A percentile compares a stretch with the other conserved stretches of the same genome.
phyloP scores from a whole-genome alignment of 2,888 invertebrate genomes.

The Sarcophaga variegata region DNA sequence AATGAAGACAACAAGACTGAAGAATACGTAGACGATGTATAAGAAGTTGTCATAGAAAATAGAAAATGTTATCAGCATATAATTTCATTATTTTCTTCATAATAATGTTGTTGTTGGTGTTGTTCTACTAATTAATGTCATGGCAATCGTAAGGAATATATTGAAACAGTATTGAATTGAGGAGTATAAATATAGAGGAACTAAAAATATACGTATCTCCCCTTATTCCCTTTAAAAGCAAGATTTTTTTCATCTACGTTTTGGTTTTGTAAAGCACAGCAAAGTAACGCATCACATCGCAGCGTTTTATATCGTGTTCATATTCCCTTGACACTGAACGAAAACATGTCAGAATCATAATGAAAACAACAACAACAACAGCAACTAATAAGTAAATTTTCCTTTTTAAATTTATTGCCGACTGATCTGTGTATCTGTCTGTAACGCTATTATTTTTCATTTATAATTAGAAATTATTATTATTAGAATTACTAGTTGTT shows the following conservation, averaged over 20 bases:
- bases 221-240: too few relatives aligned
- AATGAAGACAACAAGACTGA: too few relatives aligned
- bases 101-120: too few relatives aligned
- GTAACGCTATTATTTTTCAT: background rate
- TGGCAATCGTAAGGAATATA: too few relatives aligned
- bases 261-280: background rate
- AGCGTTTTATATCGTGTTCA: slow-evolving; percentile 10
- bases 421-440: background rate
- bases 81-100: too few relatives aligned
- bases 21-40: too few relatives aligned
- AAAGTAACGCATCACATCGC: background rate
- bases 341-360: slow-evolving; percentile 5
- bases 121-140: too few relatives aligned
- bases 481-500: slow-evolving; percentile 8
- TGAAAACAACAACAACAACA: slow-evolving; percentile 17
- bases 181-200: too few relatives aligned
- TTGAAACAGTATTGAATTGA: too few relatives aligned
- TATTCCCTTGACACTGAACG: slow-evolving; percentile 25
- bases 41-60: too few relatives aligned
- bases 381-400: background rate
- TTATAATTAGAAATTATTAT: slow-evolving; percentile 39
- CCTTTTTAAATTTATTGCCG: background rate
- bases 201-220: too few relatives aligned
- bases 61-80: too few relatives aligned
- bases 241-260: background rate